A percentile compares a stretch with the other conserved stretches of the same genome.
Evolutionary conservation across 2,113 vertebrate genomes (phyloP).

Genomic region (Silurus meridionalis): DNA sequence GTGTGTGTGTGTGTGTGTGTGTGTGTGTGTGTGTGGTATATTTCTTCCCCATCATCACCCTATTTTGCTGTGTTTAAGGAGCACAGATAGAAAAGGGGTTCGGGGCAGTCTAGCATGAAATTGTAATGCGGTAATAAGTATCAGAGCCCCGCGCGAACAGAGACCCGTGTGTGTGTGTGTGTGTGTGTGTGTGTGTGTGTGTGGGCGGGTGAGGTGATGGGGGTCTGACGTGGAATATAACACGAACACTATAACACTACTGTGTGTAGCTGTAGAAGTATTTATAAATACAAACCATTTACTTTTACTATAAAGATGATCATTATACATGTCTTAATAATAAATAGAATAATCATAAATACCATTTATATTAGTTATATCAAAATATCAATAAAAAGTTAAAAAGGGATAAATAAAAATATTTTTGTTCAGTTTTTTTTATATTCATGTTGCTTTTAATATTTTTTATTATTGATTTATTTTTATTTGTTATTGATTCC

Average conservation of each 20-base stretch:
- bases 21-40: background rate
- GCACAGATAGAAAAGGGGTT: slow-evolving; percentile 24
- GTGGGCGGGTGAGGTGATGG: background rate
- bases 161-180: background rate
- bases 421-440: background rate
- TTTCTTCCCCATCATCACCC: background rate
- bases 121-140: slow-evolving; percentile 55
- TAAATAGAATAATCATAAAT: background rate
- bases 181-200: slow-evolving; percentile 12
- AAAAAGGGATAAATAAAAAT: too few species aligned
- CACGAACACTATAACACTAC: too few species aligned
- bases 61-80: slow-evolving; percentile 46
- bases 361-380: too few species aligned
- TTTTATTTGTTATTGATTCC: background rate
- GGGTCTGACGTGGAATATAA: background rate
- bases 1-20: background rate
- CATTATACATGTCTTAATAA: background rate
- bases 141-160: slow-evolving; percentile 26
- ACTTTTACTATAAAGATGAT: background rate
- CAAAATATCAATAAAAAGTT: too few species aligned
- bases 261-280: background rate
- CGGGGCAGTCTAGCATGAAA: slow-evolving; percentile 56
- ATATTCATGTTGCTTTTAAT: background rate
- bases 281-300: background rate
- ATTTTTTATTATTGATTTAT: background rate